phyloP scores from a whole-genome alignment of 2,888 invertebrate species.

The Thera obeliscata region DNA sequence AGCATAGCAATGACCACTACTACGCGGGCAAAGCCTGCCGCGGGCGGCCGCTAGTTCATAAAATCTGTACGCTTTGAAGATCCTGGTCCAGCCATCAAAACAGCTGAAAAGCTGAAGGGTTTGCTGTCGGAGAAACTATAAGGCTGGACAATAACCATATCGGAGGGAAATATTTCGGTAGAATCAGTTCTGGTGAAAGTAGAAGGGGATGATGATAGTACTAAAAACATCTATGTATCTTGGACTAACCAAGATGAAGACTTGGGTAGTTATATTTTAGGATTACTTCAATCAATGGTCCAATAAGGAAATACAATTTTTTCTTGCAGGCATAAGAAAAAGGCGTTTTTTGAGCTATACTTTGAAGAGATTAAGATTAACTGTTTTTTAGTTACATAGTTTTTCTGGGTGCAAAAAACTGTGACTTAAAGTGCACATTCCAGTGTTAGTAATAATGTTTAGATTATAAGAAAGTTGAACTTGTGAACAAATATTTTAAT shows the following conservation, averaged over 20 bases:
- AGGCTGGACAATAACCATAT: slow-evolving; percentile 92
- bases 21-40: too few species aligned
- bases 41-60: too few species aligned
- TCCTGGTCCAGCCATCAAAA: slow-evolving; percentile 89
- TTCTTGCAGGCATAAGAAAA: background rate
- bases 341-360: background rate
- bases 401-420: slow-evolving; percentile 2
- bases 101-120: slow-evolving; percentile 90
- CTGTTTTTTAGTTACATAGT: background rate
- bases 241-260: slow-evolving; percentile 99
- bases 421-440: slow-evolving; percentile 11
- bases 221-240: slow-evolving; percentile 95
- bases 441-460: slow-evolving; percentile 14
- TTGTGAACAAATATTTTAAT: slow-evolving; percentile 45
- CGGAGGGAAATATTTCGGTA: slow-evolving; percentile 92
- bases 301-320: slow-evolving; percentile 57
- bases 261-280: slow-evolving; percentile 94
- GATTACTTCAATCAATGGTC: slow-evolving; percentile 89
- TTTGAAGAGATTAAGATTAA: background rate
- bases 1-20: too few species aligned
- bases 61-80: slow-evolving; percentile 93
- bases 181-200: slow-evolving; percentile 97
- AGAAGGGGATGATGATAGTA: slow-evolving; percentile 93
- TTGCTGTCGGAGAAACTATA: slow-evolving; percentile 90
- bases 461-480: slow-evolving; percentile 35